phyloP scores from a whole-genome alignment of 2,797 vertebrate genomes.

The Mallotus villosus region DNA sequence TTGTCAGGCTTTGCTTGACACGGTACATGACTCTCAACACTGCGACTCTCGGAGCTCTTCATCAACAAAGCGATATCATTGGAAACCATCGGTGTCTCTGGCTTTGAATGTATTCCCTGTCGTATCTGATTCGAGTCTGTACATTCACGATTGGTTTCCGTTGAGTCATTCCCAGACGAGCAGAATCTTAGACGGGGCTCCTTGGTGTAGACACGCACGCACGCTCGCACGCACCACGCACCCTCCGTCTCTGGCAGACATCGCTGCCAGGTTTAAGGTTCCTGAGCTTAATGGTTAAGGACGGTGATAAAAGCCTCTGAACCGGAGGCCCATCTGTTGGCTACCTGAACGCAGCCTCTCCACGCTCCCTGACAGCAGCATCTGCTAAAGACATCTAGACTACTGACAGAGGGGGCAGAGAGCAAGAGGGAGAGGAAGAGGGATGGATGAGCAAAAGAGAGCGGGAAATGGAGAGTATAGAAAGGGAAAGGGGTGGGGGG shows the following conservation, averaged over 20 bases:
- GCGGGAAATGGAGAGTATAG: not conserved
- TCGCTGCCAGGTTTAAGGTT: too few species aligned
- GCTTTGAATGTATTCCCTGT: not conserved
- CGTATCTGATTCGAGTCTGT: not conserved
- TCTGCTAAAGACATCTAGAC: constrained; percentile 1
- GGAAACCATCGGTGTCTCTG: not conserved
- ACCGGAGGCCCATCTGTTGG: not conserved
- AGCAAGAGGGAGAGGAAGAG: not conserved
- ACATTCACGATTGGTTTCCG: not conserved
- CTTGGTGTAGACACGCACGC: too few species aligned
- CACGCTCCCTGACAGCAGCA: not conserved
- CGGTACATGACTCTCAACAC: not conserved
- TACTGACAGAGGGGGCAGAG: not conserved
- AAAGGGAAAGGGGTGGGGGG: not conserved
- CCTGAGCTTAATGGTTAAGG: too few species aligned
- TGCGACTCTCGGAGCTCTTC: not conserved
- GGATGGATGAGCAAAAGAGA: not conserved
- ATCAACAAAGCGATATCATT: not conserved
- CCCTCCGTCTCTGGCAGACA: too few species aligned
- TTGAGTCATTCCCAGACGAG: not conserved
- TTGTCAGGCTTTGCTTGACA: not conserved
- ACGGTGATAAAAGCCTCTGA: too few species aligned
- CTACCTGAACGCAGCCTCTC: not conserved
- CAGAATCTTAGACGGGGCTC: not conserved
- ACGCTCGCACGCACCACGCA: too few species aligned